These are phyloP conservation scores for Heliconius congener DNA, from an alignment of 1,140 invertebrate genomes.

Conservation along the genomic window DNA sequence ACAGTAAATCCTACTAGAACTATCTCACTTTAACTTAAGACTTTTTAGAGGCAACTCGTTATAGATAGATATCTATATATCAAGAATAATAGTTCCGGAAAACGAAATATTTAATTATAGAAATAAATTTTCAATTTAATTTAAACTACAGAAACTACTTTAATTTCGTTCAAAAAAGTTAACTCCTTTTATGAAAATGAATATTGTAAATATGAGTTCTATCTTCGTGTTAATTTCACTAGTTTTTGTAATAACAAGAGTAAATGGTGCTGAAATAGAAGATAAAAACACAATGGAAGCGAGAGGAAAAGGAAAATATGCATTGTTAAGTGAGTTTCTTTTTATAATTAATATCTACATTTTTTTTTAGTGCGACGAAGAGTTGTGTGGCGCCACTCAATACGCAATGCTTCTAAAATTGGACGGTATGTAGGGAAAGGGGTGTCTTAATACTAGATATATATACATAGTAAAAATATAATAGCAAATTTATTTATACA, in stretches of 20 bases:
- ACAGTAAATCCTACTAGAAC: neutral
- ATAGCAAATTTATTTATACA: no score
- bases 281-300: slow-evolving; percentile 46
- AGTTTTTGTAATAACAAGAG: neutral
- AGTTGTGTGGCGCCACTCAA: no score
- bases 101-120: neutral
- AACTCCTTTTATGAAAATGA: neutral
- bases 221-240: neutral
- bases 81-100: neutral
- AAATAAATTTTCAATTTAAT: neutral
- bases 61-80: neutral
- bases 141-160: no score
- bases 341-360: neutral
- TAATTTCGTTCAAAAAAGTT: neutral
- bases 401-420: no score
- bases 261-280: slow-evolving; percentile 37
- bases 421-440: no score
- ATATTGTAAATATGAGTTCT: neutral
- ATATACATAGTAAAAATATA: no score
- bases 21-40: neutral
- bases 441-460: no score
- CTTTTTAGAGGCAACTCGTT: neutral
- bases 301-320: slow-evolving; percentile 65
- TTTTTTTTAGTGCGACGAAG: no score
- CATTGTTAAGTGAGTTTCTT: slow-evolving; percentile 63